Percentiles rank a stretch among this genome's conserved stretches.
phyloP scores from a whole-genome alignment of 1,140 invertebrate genomes.

The Bombyx mori region DNA sequence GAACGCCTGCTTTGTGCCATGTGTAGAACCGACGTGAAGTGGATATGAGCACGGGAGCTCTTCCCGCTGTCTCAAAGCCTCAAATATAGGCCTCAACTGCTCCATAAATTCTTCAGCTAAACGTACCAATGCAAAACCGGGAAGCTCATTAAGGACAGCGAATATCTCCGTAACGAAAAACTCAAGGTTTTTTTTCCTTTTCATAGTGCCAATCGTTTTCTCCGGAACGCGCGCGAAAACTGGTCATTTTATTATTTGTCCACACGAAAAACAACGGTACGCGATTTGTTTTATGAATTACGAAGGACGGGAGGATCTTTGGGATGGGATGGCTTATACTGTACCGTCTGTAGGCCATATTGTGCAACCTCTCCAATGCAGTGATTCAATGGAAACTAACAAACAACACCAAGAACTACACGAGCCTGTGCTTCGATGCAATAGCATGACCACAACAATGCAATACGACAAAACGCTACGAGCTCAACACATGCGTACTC shows the following conservation, averaged over 20 bases:
- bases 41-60: constrained; percentile 90
- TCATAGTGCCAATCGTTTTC: constrained; percentile 67
- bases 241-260: constrained; percentile 40
- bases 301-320: constrained; percentile 53
- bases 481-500: constrained; percentile 63
- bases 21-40: constrained; percentile 81
- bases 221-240: constrained; percentile 31
- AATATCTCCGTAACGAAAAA: constrained; percentile 33
- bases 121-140: constrained; percentile 67
- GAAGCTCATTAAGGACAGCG: constrained; percentile 53
- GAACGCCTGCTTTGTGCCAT: constrained; percentile 71
- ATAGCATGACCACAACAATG: constrained; percentile 65
- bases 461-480: constrained; percentile 66
- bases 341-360: constrained; percentile 55
- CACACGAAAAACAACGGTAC: constrained; percentile 32
- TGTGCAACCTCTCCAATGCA: constrained; percentile 68
- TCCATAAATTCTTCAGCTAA: constrained; percentile 93
- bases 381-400: constrained; percentile 62
- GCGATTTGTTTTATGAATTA: constrained; percentile 36
- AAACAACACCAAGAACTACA: constrained; percentile 70
- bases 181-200: constrained; percentile 23
- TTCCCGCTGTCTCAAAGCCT: constrained; percentile 89
- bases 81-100: constrained; percentile 94
- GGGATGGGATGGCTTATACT: constrained; percentile 55
- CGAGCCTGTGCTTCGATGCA: constrained; percentile 60